Conservation (phyloP, 2,888 invertebrate species). For the Coelinius sp. region DNA sequence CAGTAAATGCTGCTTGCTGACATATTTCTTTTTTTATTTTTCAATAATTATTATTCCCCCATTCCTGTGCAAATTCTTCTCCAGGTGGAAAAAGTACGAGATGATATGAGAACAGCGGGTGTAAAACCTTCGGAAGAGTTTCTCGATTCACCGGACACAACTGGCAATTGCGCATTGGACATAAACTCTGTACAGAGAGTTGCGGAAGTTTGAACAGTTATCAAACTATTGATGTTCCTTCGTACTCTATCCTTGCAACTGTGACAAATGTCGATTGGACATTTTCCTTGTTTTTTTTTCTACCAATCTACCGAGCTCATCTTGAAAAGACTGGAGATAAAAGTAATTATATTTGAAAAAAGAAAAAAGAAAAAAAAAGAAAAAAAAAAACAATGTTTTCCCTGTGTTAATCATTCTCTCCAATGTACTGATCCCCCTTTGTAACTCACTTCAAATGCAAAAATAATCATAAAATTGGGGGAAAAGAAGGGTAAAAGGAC, state of each 20-base stretch:
- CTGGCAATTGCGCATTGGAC: slow-evolving; percentile 76
- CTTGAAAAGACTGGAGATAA: slow-evolving; percentile 10
- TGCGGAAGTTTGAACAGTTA: slow-evolving; percentile 58
- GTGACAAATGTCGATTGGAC: not conserved
- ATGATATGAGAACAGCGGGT: slow-evolving; percentile 77
- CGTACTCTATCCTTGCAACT: slow-evolving; percentile 14
- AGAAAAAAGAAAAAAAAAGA: not conserved
- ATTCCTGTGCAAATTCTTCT: slow-evolving; percentile 36
- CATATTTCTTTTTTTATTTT: slow-evolving; percentile 1
- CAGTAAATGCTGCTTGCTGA: not conserved
- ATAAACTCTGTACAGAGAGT: slow-evolving; percentile 64
- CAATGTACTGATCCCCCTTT: not conserved
- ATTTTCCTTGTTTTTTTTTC: not conserved
- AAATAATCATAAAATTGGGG: not conserved
- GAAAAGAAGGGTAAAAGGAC: not conserved
- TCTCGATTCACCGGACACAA: slow-evolving; percentile 74
- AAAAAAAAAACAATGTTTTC: not conserved
- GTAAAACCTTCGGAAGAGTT: slow-evolving; percentile 76
- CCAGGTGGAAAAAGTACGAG: slow-evolving; percentile 74
- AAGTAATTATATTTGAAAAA: slow-evolving; percentile 11
- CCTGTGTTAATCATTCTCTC: slow-evolving; percentile 2
- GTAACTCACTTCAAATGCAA: not conserved
- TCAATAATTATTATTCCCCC: not conserved
- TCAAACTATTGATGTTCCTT: slow-evolving; percentile 25
- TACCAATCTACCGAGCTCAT: slow-evolving; percentile 22